Percentiles rank a stretch among this genome's conserved stretches.
Conservation (phyloP, 2,888 invertebrate species). For the Harpagoxenus sublaevis region DNA sequence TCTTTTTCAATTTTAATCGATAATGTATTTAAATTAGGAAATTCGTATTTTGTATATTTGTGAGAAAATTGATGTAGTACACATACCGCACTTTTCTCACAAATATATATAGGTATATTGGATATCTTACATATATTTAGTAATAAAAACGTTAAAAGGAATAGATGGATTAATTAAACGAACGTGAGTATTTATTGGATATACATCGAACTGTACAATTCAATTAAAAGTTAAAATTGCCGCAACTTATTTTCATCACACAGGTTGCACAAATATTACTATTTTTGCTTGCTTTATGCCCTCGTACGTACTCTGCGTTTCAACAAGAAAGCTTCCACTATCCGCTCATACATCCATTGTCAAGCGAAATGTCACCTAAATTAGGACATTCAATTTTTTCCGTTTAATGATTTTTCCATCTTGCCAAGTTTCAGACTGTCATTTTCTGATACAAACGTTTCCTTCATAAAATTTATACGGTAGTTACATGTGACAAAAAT, state of each 20-base stretch:
- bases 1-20: not conserved
- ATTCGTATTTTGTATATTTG: not conserved
- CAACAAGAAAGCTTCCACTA: conserved; percentile 63
- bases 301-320: conserved; percentile 59
- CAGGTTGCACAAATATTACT: conserved; percentile 69
- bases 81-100: not conserved
- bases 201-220: conserved; percentile 61
- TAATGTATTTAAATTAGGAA: not conserved
- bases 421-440: not conserved
- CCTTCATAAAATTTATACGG: not conserved
- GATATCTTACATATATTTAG: not conserved
- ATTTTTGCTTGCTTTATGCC: conserved; percentile 60
- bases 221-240: conserved; percentile 77
- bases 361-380: conserved; percentile 32
- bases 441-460: not conserved
- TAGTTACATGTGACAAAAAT: not conserved
- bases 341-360: not conserved
- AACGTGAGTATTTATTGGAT: conserved; percentile 49
- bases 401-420: not conserved
- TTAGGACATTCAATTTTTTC: conserved; percentile 26
- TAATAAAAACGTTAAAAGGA: conserved; percentile 42
- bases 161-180: conserved; percentile 68
- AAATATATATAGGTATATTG: not conserved
- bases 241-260: conserved; percentile 67
- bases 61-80: not conserved